Conservation (phyloP, 1,140 invertebrate genomes). For the Lycorma delicatula region DNA sequence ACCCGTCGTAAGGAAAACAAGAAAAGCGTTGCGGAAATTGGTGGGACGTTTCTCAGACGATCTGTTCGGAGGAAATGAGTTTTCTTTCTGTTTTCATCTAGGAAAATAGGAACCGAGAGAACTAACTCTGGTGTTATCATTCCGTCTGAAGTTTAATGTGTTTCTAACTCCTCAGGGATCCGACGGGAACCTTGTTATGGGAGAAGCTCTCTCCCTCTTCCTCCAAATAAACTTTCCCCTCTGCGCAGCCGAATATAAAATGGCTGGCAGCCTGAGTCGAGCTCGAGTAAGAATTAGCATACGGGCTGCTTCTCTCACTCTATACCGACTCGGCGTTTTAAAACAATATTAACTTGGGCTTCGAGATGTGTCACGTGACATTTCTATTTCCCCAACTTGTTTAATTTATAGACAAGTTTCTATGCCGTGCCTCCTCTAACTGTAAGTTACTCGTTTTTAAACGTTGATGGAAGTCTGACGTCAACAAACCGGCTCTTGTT, state of each 20-base stretch:
- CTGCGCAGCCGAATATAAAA: constrained; percentile 4
- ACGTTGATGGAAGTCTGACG: too few species aligned
- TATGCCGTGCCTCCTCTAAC: too few species aligned
- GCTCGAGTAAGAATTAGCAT: constrained; percentile 2
- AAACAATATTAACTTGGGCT: constrained; percentile 5
- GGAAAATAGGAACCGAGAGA: constrained; percentile 1
- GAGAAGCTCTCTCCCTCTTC: neutral
- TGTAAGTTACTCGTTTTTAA: too few species aligned
- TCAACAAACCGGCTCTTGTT: too few species aligned
- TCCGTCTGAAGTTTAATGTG: constrained; percentile 15
- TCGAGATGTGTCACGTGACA: neutral
- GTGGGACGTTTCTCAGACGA: constrained; percentile 5
- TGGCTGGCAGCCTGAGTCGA: neutral
- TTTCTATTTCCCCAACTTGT: neutral
- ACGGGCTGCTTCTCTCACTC: neutral
- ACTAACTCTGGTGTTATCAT: constrained; percentile 16
- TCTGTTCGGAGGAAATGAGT: constrained; percentile 13
- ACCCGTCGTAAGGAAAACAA: constrained; percentile 3
- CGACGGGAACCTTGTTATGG: neutral
- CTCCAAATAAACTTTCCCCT: constrained; percentile 3
- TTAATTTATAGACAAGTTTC: constrained; percentile 3
- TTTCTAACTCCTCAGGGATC: constrained; percentile 5
- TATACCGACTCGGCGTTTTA: neutral
- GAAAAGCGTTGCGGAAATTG: constrained; percentile 11
- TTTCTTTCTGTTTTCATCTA: constrained; percentile 19